phyloP scores from a whole-genome alignment of 2,113 vertebrate genomes.

The Cacatua alba region DNA sequence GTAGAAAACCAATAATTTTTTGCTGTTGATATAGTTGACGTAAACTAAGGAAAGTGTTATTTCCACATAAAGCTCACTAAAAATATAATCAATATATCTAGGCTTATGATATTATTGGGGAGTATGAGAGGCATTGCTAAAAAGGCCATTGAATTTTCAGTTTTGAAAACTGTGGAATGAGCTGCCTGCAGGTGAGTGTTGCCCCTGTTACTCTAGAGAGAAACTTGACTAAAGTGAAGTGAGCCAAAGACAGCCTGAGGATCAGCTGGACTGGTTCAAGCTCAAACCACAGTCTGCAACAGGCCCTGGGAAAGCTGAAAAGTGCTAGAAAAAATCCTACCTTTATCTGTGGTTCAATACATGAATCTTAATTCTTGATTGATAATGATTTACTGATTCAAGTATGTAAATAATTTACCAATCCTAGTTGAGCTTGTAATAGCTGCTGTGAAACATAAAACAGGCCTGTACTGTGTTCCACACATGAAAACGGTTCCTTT shows the following conservation, averaged over 20 bases:
- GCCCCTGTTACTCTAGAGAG: neutral
- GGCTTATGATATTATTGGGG: neutral
- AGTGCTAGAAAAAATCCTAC: neutral
- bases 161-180: neutral
- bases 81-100: neutral
- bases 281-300: neutral
- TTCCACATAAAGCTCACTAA: neutral
- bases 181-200: neutral
- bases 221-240: neutral
- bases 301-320: neutral
- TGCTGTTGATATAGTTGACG: neutral
- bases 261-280: neutral
- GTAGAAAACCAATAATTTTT: neutral
- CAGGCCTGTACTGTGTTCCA: no score
- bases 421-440: neutral
- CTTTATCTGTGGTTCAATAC: neutral
- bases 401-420: neutral
- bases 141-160: neutral
- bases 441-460: neutral
- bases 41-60: neutral
- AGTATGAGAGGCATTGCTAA: neutral
- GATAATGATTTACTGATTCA: neutral
- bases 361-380: neutral
- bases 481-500: neutral
- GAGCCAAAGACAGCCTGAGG: neutral